Percentiles rank a stretch among this genome's conserved stretches.
Conservation (phyloP, 1,140 invertebrate genomes). For the Drosophila punjabiensis region DNA sequence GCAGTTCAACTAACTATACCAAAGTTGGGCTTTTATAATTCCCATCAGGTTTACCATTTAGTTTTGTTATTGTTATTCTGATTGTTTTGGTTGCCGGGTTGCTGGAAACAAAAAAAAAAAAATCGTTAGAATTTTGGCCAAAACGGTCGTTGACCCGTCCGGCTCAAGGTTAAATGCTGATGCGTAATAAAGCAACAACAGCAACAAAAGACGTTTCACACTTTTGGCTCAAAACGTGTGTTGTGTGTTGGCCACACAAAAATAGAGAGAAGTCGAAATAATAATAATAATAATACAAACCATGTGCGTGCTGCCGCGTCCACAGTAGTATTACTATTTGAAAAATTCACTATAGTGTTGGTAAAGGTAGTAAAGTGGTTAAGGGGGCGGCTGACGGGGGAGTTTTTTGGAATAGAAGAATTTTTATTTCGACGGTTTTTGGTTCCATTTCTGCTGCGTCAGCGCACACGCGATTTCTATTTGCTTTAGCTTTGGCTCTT, state of each 20-base stretch:
- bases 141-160: constrained; percentile 75
- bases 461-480: constrained; percentile 72
- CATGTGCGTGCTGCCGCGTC: constrained; percentile 63
- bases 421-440: constrained; percentile 26
- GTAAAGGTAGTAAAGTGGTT: background rate
- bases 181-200: constrained; percentile 71
- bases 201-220: constrained; percentile 66
- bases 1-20: constrained; percentile 37
- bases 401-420: constrained; percentile 20
- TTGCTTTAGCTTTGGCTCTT: constrained; percentile 3
- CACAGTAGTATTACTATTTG: constrained; percentile 27
- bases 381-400: background rate
- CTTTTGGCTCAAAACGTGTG: constrained; percentile 65
- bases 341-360: constrained; percentile 18
- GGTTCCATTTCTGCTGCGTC: constrained; percentile 67
- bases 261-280: constrained; percentile 19
- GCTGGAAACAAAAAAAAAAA: constrained; percentile 60
- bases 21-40: constrained; percentile 55
- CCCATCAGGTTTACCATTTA: constrained; percentile 43
- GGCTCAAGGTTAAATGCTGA: constrained; percentile 79
- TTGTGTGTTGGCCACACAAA: constrained; percentile 28
- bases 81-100: constrained; percentile 43
- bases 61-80: constrained; percentile 49
- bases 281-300: constrained; percentile 33
- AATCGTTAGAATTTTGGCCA: constrained; percentile 80